phyloP scores from a whole-genome alignment of 2,797 vertebrate species.

The Halcyon badia region DNA sequence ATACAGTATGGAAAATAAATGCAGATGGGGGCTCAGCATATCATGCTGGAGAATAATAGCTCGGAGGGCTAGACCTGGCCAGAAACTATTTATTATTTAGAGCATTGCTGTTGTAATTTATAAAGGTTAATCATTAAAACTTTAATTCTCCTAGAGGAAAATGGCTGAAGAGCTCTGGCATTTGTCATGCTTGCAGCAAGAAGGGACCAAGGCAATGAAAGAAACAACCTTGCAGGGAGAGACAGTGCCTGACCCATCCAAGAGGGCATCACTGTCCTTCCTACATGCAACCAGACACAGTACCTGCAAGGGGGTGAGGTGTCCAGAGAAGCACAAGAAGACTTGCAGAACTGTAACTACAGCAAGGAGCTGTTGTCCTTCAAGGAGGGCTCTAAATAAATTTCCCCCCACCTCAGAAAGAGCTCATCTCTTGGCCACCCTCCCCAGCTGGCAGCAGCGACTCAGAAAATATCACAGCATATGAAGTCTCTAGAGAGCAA shows the following conservation, averaged over 20 bases:
- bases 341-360: background rate
- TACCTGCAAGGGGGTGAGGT: background rate
- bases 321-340: background rate
- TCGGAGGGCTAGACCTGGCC: conserved; percentile 22
- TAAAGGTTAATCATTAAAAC: conserved; percentile 60
- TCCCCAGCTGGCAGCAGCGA: background rate
- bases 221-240: background rate
- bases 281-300: background rate
- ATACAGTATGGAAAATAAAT: conserved; percentile 73
- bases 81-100: conserved; percentile 59
- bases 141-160: conserved; percentile 16
- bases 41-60: conserved; percentile 54
- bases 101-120: conserved; percentile 40
- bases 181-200: conserved; percentile 7
- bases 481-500: background rate
- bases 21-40: conserved; percentile 50
- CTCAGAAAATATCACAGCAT: background rate
- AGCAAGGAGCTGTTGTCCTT: background rate
- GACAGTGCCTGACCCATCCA: background rate
- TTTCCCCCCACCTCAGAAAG: fast-evolving
- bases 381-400: background rate
- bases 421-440: background rate
- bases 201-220: background rate
- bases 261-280: background rate
- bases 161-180: background rate